These are phyloP conservation scores for Mythimna lalbum DNA, from an alignment of 2,888 invertebrate genomes.

Conservation along the genomic window DNA sequence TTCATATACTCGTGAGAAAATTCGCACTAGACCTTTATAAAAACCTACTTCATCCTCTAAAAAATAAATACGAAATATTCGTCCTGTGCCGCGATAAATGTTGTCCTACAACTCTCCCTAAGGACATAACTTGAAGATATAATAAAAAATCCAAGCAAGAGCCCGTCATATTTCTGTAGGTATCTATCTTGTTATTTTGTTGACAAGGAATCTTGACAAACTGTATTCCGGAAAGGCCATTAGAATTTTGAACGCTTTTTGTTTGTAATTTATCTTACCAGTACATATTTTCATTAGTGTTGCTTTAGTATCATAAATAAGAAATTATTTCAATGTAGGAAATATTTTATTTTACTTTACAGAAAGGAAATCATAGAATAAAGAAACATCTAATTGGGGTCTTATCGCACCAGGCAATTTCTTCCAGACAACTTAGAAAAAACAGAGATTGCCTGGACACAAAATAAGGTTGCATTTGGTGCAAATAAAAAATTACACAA, in stretches of 20 bases:
- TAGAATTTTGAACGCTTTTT: neutral
- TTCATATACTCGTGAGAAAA: neutral
- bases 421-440: too few relatives aligned
- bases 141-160: constrained; percentile 56
- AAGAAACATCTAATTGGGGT: too few relatives aligned
- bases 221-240: constrained; percentile 30
- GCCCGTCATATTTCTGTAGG: constrained; percentile 48
- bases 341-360: too few relatives aligned
- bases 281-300: neutral
- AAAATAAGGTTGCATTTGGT: too few relatives aligned
- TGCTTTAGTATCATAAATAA: neutral
- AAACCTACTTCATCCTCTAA: constrained; percentile 13
- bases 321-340: neutral
- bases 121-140: constrained; percentile 54
- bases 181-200: constrained; percentile 39
- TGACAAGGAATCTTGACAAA: constrained; percentile 52
- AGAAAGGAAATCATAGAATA: too few relatives aligned
- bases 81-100: constrained; percentile 42
- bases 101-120: constrained; percentile 39
- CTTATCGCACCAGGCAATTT: too few relatives aligned
- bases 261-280: neutral
- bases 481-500: too few relatives aligned
- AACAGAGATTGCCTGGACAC: too few relatives aligned
- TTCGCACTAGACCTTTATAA: neutral
- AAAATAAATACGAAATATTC: constrained; percentile 53